Conservation (phyloP, 1,140 invertebrate species). For the Megathymus violae region DNA sequence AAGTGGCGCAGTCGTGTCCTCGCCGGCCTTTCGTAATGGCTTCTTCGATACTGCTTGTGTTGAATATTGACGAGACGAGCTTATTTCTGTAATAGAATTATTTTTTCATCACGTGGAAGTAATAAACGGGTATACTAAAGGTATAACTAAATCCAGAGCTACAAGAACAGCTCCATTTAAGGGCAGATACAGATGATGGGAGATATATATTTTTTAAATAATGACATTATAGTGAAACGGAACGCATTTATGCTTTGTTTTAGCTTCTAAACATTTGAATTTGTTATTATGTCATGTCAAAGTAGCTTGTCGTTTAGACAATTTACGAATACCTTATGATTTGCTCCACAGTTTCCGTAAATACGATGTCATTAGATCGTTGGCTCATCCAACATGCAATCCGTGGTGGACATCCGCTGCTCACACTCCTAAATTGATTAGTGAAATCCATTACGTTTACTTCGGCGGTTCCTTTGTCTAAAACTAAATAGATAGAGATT, state of each 20-base stretch:
- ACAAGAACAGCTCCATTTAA: too few relatives aligned
- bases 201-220: too few relatives aligned
- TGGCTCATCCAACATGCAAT: slow-evolving; percentile 65
- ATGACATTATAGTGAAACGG: too few relatives aligned
- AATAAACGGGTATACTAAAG: neutral
- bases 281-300: too few relatives aligned
- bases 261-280: too few relatives aligned
- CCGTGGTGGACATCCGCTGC: slow-evolving; percentile 54
- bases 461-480: slow-evolving; percentile 51
- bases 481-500: slow-evolving; percentile 43
- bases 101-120: too few relatives aligned
- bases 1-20: slow-evolving; percentile 56
- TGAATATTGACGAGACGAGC: slow-evolving; percentile 58
- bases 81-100: slow-evolving; percentile 63
- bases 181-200: too few relatives aligned
- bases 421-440: slow-evolving; percentile 48
- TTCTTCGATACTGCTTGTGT: slow-evolving; percentile 62
- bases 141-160: too few relatives aligned
- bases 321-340: slow-evolving; percentile 54
- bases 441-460: slow-evolving; percentile 40
- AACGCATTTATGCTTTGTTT: too few relatives aligned
- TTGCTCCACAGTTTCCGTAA: slow-evolving; percentile 41
- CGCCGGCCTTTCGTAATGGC: slow-evolving; percentile 54
- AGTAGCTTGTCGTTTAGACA: too few relatives aligned
- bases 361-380: slow-evolving; percentile 30